Base-by-base conservation (phyloP, 1,140 invertebrate species). In the Drosophila auraria region DNA sequence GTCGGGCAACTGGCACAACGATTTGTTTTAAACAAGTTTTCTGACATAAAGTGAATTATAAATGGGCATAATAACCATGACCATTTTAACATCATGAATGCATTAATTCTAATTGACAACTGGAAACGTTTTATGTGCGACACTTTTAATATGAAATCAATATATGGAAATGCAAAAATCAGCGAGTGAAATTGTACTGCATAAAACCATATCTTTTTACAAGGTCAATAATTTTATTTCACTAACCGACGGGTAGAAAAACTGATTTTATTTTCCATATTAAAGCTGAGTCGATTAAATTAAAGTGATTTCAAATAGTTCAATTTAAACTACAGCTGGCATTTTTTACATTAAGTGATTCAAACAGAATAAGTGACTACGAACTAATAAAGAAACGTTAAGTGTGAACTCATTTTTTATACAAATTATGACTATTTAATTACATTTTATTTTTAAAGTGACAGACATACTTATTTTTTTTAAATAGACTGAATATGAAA, bases 81-180 rank as follows among this genome's bases (percentile, higher is more conserved):
- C 33, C 33, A 36, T 36, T 38, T 54, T 36, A 56, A 38, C 12
- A 38, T 9, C 17, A 14, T 38, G 47, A 30, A 77, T 56, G 59
- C 70, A 83, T 76, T 83, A 87, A 62, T 54, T 71, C 59, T 79
- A 86, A 87, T 86, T 82, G 80, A 87, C 80, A 82, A 59, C 80
- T 83, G 64, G 66, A 86, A 72, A 51, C 53, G 66, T 58, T 73
- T 73, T 74, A 70, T 53, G 57, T 47, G 72, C 30, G 27, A 63
- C 62, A 65, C 30, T 61, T 64, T 36, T 45, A 64, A 42, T 33
- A 30, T 56, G 1, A 77, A 83, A 83, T 81, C 82, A 79, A 65
- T 82, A 69, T 69, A 83, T 64, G 80, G 66, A 83, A 82, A 79
- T 61, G 77, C 42, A 3, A 20, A 14, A 27, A 17, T n/a, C 8